Evolutionary conservation across 2,797 vertebrate genomes (phyloP), one percentile per base, ranked within the genome.

Genomic region (Podarcis siculus): DNA sequence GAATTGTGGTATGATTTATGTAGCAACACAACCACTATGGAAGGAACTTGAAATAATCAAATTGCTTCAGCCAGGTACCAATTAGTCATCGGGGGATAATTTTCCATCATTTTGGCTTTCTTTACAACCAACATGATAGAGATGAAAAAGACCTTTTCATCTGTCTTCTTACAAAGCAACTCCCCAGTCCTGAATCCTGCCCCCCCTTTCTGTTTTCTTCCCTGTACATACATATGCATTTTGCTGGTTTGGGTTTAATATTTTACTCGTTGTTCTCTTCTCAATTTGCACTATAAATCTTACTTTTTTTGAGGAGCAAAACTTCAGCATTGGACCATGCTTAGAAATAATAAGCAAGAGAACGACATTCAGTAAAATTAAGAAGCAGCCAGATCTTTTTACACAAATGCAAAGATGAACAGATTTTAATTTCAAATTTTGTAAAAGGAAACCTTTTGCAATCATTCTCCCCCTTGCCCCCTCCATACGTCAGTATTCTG

Each of bases 41-140:
- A 82, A 67, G 37, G 67, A 58, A 55, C 32, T 32, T 83, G 83
- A 37, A 89, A 73, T 72, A 85, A 89, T 89, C 76, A 80, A 61
- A 75, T 35, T 27, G 55, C 37, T 84, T 79, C 81, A 84, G 30
- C 66, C 73, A 83, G 55, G 49, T 79, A 83, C 35, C 66, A 83
- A 42, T 84, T 79, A 80, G 69, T 85, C 23, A 66, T 79, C 58
- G 23, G 66, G 61, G 12, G 49, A 73, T 85, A 84, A 89, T 73
- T 79, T 37, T 27, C 87, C 37, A 79, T 64, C 21, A 66, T 80
- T 83, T 64, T 89, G 77, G 69, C 15, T 72, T 85, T 73, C n/a
- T 75, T 85, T 37, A 45, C 27, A 85, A 45, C n/a, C 37, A 9
- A 32, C 30, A 45, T 73, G 67, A 13, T 45, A 64, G 55, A 49